A percentile compares a stretch with the other conserved stretches of the same genome.
phyloP scores from a whole-genome alignment of 2,113 vertebrate genomes.

The Sus scrofa region DNA sequence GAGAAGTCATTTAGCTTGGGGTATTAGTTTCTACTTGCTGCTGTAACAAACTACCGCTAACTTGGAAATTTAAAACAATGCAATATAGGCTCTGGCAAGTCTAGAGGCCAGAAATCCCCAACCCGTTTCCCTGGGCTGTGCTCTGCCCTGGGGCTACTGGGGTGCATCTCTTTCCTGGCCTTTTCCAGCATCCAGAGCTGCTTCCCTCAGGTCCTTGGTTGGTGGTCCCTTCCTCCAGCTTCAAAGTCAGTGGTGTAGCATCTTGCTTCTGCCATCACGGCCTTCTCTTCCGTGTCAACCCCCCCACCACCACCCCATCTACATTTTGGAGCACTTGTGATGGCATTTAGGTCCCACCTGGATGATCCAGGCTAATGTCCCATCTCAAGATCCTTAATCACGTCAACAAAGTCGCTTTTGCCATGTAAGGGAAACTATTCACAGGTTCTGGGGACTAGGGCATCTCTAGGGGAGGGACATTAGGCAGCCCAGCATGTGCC shows the following conservation, averaged over 20 bases:
- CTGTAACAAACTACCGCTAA: not conserved
- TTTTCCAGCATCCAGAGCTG: too few relatives aligned
- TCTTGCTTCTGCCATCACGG: rapidly evolving
- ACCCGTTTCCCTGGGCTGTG: not conserved
- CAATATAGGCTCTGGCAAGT: not conserved
- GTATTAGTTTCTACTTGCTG: not conserved
- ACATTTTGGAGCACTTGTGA: not conserved
- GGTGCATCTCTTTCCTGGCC: rapidly evolving
- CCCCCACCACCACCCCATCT: not conserved
- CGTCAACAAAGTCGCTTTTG: not conserved
- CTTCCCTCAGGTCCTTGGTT: not conserved
- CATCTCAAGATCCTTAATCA: not conserved
- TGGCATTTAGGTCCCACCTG: too few relatives aligned
- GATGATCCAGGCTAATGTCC: not conserved
- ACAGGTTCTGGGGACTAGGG: too few relatives aligned
- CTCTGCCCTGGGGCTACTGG: rapidly evolving
- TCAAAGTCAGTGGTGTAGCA: not conserved
- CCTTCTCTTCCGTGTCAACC: not conserved
- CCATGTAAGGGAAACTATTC: rapidly evolving
- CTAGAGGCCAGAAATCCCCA: not conserved
- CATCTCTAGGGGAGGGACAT: not conserved
- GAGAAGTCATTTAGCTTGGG: not conserved
- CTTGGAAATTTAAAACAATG: not conserved
- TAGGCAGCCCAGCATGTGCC: not conserved
- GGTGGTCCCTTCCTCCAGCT: rapidly evolving